These are phyloP conservation scores for Sthenelais limicola DNA, from an alignment of 2,888 invertebrate genomes.

Conservation along the genomic window DNA sequence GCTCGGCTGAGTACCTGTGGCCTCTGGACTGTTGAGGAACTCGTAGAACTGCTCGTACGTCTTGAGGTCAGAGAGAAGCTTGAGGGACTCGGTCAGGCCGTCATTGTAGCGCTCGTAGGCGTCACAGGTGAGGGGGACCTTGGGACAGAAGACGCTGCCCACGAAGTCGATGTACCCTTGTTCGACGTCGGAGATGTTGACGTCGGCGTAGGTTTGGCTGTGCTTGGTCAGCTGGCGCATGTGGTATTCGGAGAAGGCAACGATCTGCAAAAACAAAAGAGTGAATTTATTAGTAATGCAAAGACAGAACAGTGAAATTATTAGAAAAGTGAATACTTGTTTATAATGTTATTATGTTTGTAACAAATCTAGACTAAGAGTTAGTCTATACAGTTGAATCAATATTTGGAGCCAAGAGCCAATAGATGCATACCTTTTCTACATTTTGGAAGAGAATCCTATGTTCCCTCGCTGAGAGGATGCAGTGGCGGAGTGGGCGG, in stretches of 20 bases:
- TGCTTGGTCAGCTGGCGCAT: slow-evolving; percentile 63
- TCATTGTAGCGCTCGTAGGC: slow-evolving; percentile 66
- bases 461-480: slow-evolving; percentile 65
- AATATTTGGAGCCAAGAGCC: not conserved
- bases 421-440: slow-evolving; percentile 57
- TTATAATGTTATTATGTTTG: not conserved
- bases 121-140: slow-evolving; percentile 64
- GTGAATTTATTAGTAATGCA: too few relatives aligned
- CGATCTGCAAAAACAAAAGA: slow-evolving; percentile 5
- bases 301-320: too few relatives aligned
- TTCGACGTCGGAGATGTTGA: not conserved
- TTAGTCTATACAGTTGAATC: not conserved
- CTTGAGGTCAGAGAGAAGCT: slow-evolving; percentile 44
- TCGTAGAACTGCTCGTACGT: slow-evolving; percentile 42
- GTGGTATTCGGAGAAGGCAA: slow-evolving; percentile 37
- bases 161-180: slow-evolving; percentile 53
- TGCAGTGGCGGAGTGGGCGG: slow-evolving; percentile 65
- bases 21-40: slow-evolving; percentile 43
- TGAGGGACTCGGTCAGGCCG: slow-evolving; percentile 60
- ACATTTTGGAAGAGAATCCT: slow-evolving; percentile 68
- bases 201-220: slow-evolving; percentile 55
- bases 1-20: slow-evolving; percentile 28
- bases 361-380: not conserved
- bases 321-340: too few relatives aligned
- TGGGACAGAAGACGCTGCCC: slow-evolving; percentile 62